These are phyloP conservation scores for Muntiacus muntjak DNA, from an alignment of 2,113 vertebrate genomes.

Conservation along the genomic window DNA sequence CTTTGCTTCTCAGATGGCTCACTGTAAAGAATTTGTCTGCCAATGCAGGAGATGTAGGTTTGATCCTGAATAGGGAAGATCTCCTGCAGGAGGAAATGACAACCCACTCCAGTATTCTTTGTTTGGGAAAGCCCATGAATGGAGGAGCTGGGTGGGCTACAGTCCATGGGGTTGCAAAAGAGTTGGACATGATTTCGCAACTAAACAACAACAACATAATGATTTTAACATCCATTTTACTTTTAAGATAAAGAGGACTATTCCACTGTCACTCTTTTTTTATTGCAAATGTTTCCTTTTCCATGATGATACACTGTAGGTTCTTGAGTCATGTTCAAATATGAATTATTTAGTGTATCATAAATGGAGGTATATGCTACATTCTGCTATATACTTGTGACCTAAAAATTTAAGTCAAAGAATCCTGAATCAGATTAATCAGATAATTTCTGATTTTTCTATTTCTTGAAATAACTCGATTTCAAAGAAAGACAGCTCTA, in stretches of 20 bases:
- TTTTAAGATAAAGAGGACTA: background rate
- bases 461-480: background rate
- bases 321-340: background rate
- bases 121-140: background rate
- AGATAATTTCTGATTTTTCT: background rate
- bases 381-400: background rate
- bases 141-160: background rate
- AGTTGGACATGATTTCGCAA: background rate
- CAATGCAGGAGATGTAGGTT: background rate
- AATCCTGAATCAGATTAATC: background rate
- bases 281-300: background rate
- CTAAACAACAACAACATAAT: background rate
- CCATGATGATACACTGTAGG: background rate
- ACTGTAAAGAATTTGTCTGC: background rate
- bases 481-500: background rate
- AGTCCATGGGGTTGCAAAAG: background rate
- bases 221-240: background rate
- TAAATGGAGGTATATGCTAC: background rate
- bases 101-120: background rate
- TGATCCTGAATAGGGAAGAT: background rate
- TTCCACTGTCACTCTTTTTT: background rate
- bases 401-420: constrained; percentile 15
- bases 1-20: background rate
- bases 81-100: background rate
- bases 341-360: background rate